Conservation (phyloP, 2,797 vertebrate species). For the Alfaro cultratus region DNA sequence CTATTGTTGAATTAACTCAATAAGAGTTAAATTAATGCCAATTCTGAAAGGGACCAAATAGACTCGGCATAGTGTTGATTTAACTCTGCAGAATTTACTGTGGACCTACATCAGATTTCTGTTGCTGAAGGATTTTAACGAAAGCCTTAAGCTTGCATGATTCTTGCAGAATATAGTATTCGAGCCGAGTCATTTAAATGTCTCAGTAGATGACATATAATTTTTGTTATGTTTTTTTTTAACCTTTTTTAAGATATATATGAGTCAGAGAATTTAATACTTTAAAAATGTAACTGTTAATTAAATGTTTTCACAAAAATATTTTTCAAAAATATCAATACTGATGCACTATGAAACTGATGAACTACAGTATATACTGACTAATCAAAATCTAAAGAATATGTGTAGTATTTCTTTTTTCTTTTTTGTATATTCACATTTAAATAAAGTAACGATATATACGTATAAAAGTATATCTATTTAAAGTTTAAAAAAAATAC, state of each 20-base stretch:
- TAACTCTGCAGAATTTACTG: too few species aligned
- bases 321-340: neutral
- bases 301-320: neutral
- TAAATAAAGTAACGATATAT: neutral
- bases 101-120: constrained; percentile 38
- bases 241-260: neutral
- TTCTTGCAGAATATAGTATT: constrained; percentile 25
- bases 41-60: too few species aligned
- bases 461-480: neutral
- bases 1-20: too few species aligned
- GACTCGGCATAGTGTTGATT: too few species aligned
- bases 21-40: too few species aligned
- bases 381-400: neutral
- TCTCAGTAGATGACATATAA: neutral
- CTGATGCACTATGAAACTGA: neutral
- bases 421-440: neutral
- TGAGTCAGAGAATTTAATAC: neutral
- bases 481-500: neutral
- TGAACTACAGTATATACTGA: neutral
- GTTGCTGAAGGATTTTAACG: constrained; percentile 11
- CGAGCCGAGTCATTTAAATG: constrained; percentile 3
- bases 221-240: neutral
- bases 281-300: neutral
- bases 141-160: constrained; percentile 15
- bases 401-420: neutral